Conservation (phyloP, 1,140 invertebrate species). For the Drosophila tristis region DNA sequence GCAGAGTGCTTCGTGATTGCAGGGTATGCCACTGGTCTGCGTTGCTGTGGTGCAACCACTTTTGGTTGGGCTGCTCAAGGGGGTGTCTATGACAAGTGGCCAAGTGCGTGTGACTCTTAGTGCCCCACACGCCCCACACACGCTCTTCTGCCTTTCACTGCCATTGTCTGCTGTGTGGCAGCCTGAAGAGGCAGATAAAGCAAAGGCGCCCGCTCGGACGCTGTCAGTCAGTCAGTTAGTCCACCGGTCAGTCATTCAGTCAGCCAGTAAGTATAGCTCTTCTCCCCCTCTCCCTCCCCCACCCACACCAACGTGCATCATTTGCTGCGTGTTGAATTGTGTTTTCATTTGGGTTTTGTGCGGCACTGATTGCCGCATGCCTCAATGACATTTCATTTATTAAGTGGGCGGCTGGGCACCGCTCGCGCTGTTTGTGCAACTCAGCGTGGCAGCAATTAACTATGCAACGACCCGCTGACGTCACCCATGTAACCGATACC, state of each 20-base stretch:
- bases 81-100: conserved; percentile 71
- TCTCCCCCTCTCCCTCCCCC: neutral
- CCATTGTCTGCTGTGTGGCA: conserved; percentile 21
- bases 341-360: conserved; percentile 55
- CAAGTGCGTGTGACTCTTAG: conserved; percentile 34
- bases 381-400: conserved; percentile 83
- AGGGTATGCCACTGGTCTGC: neutral
- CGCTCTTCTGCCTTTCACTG: neutral
- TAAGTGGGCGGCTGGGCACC: conserved; percentile 58
- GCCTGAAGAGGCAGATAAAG: conserved; percentile 65
- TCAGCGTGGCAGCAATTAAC: conserved; percentile 73
- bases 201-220: conserved; percentile 39
- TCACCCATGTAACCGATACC: conserved; percentile 53
- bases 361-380: conserved; percentile 73
- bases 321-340: conserved; percentile 72
- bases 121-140: neutral
- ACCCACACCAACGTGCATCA: conserved; percentile 6
- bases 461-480: conserved; percentile 70
- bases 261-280: conserved; percentile 16
- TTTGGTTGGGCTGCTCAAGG: conserved; percentile 1
- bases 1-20: no score
- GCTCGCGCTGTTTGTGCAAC: conserved; percentile 45
- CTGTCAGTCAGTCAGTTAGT: conserved; percentile 58
- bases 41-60: neutral
- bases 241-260: conserved; percentile 16